Evolutionary conservation across 2,888 invertebrate genomes (phyloP), one percentile per base, ranked within the genome.

Genomic region (Salpingus planirostris): DNA sequence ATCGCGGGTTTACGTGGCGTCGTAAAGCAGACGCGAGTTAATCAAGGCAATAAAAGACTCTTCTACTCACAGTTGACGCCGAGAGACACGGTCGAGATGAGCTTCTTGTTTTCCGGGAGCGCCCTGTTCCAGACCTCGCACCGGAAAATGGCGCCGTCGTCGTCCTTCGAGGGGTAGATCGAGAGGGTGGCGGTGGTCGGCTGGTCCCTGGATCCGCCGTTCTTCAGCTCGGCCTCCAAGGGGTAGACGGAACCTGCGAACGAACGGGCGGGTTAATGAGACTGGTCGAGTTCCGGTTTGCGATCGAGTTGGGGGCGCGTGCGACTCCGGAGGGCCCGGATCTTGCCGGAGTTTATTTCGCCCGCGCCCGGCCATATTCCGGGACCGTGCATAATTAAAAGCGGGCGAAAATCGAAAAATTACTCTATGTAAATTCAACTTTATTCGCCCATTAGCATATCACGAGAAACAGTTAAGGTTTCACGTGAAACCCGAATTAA

Each of bases 1-100:
- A n/a, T n/a, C n/a, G n/a, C n/a, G n/a, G n/a, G n/a, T n/a, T n/a
- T n/a, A n/a, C n/a, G n/a, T n/a, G n/a, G n/a, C n/a, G n/a, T n/a
- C n/a, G n/a, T n/a, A n/a, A n/a, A n/a, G n/a, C n/a, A n/a, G n/a
- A n/a, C n/a, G n/a, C n/a, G n/a, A n/a, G n/a, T n/a, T n/a, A n/a
- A n/a, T n/a, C n/a, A n/a, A n/a, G n/a, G n/a, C n/a, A n/a, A n/a
- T n/a, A n/a, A n/a, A n/a, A n/a, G n/a, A n/a, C n/a, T n/a, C n/a
- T n/a, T n/a, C n/a, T 58, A 83, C 87, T 87, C 68, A 89, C 88
- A 92, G 67, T 90, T 88, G 42, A 92, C 91, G 63, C 81, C 84
- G 35, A 92, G 72, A 13, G 80, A 78, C 40, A 90, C 80, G 8
- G 76, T 77, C 10, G 87, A 76, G 51, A 87, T 86, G 42, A 90